phyloP scores from a whole-genome alignment of 2,797 vertebrate species.

The Hypotaenidia okinawae region DNA sequence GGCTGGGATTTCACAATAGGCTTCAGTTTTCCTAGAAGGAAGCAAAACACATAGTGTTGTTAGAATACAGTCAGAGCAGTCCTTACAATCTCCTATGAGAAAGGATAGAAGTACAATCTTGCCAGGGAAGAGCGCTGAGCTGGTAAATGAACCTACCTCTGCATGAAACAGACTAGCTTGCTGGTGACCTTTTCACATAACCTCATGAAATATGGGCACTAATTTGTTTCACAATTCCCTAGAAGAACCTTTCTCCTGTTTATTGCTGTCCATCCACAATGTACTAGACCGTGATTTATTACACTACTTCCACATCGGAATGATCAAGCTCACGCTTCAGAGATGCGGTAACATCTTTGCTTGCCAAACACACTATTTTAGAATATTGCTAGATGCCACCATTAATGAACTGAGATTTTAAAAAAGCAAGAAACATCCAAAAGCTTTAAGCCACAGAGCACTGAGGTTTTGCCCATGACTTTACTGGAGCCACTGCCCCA shows the following conservation, averaged over 20 bases:
- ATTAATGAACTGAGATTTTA: background rate
- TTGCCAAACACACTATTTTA: background rate
- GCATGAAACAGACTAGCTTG: background rate
- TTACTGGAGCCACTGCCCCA: background rate
- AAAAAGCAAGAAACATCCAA: background rate
- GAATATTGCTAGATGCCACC: background rate
- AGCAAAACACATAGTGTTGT: background rate
- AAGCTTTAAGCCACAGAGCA: background rate
- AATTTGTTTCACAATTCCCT: background rate
- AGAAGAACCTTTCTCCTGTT: background rate
- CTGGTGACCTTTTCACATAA: background rate
- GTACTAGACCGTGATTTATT: background rate
- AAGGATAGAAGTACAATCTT: background rate
- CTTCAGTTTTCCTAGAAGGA: constrained; percentile 88
- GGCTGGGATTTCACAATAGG: constrained; percentile 94
- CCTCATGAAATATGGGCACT: background rate
- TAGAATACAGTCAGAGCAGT: background rate
- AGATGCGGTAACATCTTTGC: background rate
- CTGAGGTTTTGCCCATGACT: fast-evolving
- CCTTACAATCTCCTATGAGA: background rate
- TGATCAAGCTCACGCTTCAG: background rate
- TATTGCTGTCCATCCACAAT: background rate
- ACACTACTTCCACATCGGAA: background rate
- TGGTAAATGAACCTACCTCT: background rate
- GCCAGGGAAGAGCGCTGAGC: background rate